Base-by-base conservation (phyloP, 2,113 vertebrate species). In the Poecilia latipinna region DNA sequence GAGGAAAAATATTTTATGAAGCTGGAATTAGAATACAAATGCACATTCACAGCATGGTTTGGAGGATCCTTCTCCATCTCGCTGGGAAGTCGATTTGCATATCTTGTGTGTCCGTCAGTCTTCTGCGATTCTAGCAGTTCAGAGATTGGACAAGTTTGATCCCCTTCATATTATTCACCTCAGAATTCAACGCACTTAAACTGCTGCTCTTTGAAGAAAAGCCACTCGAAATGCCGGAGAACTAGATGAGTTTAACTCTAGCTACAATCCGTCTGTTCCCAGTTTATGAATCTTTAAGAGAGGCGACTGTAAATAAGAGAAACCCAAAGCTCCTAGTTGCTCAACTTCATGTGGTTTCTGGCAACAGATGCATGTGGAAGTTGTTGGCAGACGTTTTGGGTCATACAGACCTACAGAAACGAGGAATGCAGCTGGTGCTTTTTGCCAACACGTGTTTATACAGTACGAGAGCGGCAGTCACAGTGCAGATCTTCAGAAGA, bases 361-460 rank as follows among this genome's bases (percentile, higher is more conserved):
- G 61, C 17, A 62, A 71, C 17, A 4, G 26, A 37, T n/a, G 60
- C 61, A 78, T 62, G 74, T 66, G 72, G 75, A 11, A 1, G 10
- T 26, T 60, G 65, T 29, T 68, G 64, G 37, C 61, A 26, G 54
- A 60, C 28, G 63, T 48, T 70, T 66, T 67, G 29, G 70, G 37
- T 33, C 31, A 57, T 29, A 26, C 63, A 76, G 29, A 72, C 51
- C 57, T 39, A 35, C 37, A 80, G 71, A 82, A 73, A 85, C 22
- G 75, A 84, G 77, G 67, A 82, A 77, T 72, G 57, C 89, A 82
- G 87, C 86, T 84, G 86, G 60, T 74, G 68, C 63, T 78, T 77
- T 37, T 80, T 33, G 29, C 35, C 63, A n/a, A 69, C 32, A 31
- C 15, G 4, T 82, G 61, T 77, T 88, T 82, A 78, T 72, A 80